These are phyloP conservation scores for Phalera bucephala DNA, from an alignment of 2,888 invertebrate genomes.

Conservation along the genomic window DNA sequence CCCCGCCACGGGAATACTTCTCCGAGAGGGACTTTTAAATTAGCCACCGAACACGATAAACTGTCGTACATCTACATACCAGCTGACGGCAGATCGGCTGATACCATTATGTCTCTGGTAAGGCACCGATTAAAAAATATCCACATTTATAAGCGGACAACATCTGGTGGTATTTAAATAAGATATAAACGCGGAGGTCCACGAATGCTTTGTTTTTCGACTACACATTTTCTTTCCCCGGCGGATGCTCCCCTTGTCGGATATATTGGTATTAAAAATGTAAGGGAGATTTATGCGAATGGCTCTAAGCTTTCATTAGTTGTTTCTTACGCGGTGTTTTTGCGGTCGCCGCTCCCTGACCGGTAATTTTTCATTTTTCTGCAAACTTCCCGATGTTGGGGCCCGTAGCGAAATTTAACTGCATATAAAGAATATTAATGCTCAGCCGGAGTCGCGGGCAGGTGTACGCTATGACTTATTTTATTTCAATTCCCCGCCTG, in stretches of 20 bases:
- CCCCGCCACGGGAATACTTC: conserved; percentile 50
- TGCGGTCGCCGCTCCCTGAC: conserved; percentile 80
- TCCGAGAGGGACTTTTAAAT: conserved; percentile 69
- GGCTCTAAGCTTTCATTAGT: conserved; percentile 83
- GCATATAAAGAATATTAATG: conserved; percentile 82
- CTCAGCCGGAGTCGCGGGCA: conserved; percentile 55
- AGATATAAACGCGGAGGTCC: conserved; percentile 78
- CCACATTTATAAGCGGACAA: conserved; percentile 76
- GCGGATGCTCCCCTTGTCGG: conserved; percentile 72
- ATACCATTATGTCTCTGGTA: conserved; percentile 81
- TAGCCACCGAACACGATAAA: conserved; percentile 75
- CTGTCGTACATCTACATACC: conserved; percentile 73
- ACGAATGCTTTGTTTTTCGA: conserved; percentile 72
- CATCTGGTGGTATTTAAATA: conserved; percentile 82
- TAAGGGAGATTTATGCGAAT: conserved; percentile 83
- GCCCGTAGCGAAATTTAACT: conserved; percentile 72
- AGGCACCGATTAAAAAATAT: conserved; percentile 80
- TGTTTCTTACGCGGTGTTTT: conserved; percentile 78
- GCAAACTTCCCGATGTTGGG: conserved; percentile 74
- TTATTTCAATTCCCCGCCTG: conserved; percentile 65
- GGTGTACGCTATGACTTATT: conserved; percentile 78
- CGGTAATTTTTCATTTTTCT: conserved; percentile 81
- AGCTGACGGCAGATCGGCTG: conserved; percentile 80
- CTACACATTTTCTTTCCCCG: conserved; percentile 62
- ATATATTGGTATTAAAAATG: conserved; percentile 84